Conservation (phyloP, 2,888 invertebrate genomes). For the Acronicta psi region DNA sequence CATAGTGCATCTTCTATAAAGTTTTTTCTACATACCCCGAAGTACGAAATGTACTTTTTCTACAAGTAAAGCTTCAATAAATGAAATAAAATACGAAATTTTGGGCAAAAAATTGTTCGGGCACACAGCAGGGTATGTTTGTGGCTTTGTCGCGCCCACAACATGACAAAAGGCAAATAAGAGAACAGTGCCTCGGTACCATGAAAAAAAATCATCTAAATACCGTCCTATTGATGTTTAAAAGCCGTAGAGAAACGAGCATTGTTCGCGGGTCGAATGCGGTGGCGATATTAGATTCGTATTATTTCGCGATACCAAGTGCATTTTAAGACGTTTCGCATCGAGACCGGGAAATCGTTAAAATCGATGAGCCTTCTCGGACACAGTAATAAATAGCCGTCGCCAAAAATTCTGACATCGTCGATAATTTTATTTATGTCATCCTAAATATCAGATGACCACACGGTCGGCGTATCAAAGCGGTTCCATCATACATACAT, state of each 20-base stretch:
- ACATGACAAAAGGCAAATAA: slow-evolving; percentile 87
- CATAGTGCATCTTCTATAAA: slow-evolving; percentile 82
- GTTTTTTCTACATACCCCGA: slow-evolving; percentile 61
- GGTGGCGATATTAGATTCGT: slow-evolving; percentile 87
- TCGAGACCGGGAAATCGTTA: slow-evolving; percentile 57
- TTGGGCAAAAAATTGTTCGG: slow-evolving; percentile 80
- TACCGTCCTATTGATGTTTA: slow-evolving; percentile 87
- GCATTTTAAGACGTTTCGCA: slow-evolving; percentile 50
- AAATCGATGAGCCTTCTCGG: slow-evolving; percentile 60
- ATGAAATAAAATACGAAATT: slow-evolving; percentile 87
- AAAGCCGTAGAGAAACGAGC: slow-evolving; percentile 85
- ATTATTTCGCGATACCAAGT: slow-evolving; percentile 74
- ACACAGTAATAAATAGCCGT: slow-evolving; percentile 56
- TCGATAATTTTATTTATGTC: slow-evolving; percentile 75
- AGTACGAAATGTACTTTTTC: slow-evolving; percentile 72
- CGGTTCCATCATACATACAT: slow-evolving; percentile 54
- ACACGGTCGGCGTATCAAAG: slow-evolving; percentile 67
- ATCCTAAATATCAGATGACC: slow-evolving; percentile 64
- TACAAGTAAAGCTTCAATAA: slow-evolving; percentile 76
- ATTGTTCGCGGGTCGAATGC: slow-evolving; percentile 83
- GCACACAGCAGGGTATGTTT: slow-evolving; percentile 86
- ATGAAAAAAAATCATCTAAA: slow-evolving; percentile 86
- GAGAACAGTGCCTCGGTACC: slow-evolving; percentile 79
- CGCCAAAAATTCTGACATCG: slow-evolving; percentile 61
- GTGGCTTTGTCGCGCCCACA: slow-evolving; percentile 88